Evolutionary conservation across 2,797 vertebrate genomes (phyloP).

Genomic region (Sarcoramphus papa): DNA sequence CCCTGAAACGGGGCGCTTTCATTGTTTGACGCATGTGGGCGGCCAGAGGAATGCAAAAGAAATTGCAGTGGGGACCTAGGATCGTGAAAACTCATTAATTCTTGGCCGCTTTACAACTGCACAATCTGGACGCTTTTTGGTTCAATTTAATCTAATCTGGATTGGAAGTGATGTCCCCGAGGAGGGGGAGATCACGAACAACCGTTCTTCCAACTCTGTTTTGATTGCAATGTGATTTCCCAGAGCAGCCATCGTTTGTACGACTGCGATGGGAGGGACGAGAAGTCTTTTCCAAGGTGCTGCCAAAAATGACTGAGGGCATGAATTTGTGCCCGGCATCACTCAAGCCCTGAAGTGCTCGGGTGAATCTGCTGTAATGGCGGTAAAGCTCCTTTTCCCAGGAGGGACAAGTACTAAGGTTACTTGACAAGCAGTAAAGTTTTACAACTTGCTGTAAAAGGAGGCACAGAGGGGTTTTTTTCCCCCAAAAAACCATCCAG

Average conservation of each 20-base stretch:
- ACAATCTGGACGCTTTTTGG: not conserved
- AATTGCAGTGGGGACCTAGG: not conserved
- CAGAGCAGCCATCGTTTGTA: rapidly evolving
- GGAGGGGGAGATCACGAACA: not conserved
- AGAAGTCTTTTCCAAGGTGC: not conserved
- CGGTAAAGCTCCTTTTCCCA: not conserved
- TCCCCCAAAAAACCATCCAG: rapidly evolving
- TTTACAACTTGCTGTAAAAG: not conserved
- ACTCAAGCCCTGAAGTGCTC: not conserved
- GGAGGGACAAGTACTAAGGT: not conserved
- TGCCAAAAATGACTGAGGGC: not conserved
- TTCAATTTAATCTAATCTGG: not conserved
- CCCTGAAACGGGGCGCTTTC: not conserved
- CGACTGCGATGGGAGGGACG: rapidly evolving
- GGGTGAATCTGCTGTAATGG: not conserved
- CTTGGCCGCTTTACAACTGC: not conserved
- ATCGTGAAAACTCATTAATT: not conserved
- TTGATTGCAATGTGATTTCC: not conserved
- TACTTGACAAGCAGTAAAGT: not conserved
- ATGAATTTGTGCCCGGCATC: not conserved
- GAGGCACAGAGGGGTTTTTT: rapidly evolving
- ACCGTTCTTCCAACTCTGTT: rapidly evolving
- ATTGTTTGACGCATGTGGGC: not conserved
- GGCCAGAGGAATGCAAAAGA: not conserved
- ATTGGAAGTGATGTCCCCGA: not conserved